Evolutionary conservation across 1,140 invertebrate species (phyloP), one percentile per base, ranked within the genome.

Genomic region (Drosophila kanapiae): DNA sequence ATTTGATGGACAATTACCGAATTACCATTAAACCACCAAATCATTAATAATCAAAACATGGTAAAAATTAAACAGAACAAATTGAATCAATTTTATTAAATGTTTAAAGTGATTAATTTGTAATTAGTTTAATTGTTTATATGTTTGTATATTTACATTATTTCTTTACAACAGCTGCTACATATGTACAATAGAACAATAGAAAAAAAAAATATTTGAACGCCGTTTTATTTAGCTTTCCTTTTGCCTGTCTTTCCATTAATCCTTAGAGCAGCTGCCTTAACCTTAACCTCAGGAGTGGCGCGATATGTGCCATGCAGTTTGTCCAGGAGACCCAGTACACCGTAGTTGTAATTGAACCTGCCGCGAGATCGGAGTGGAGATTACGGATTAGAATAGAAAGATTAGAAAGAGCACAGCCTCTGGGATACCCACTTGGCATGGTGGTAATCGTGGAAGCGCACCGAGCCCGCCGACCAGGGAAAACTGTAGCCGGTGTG

Each of bases 381-480:
- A 14, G 6, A n/a, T 16, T 16, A 5, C 23, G 9, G 14, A 43
- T 47, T 60, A 47, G 13, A 4, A 14, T 33, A 10, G 0, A 35
- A 13, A 2, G 9, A 8, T 8, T 0, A 7, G 11, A 3, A 7
- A 37, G 18, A 13, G 29, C 1, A 14, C 2, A 33, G 11, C 11
- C 14, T 16, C 11, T 5, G 3, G 35, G 11, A 5, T 37, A 75
- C 88, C 54, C 48, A 97, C 97, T 97, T 97, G 67, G 96, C 93
- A 93, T 98, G 97, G 92, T 98, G 97, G 92, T 96, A 98, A 93
- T 98, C 97, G 85, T 98, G 97, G 31, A 96, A 96, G 92, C 98
- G 96, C 10, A 97, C 96, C 6, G 97, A 97, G 4, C 33, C 57
- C 2, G 96, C 96, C 67, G 97, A 95, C 82, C 98, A 96, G 1